phyloP scores from a whole-genome alignment of 2,888 invertebrate genomes.

The Onthophagus sagittarius region DNA sequence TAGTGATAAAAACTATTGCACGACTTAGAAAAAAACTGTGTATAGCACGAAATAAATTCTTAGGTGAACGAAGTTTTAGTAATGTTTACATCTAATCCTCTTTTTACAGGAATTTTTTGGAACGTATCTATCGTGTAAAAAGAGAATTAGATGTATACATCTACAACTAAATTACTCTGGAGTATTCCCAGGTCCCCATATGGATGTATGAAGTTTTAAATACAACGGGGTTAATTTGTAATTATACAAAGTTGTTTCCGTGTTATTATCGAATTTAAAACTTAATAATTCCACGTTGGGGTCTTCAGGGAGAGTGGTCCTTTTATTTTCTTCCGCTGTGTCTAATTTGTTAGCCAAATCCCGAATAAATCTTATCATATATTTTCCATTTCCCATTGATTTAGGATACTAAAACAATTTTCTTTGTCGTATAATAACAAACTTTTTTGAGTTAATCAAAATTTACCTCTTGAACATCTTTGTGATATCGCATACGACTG shows the following conservation, averaged over 20 bases:
- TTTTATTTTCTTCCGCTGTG: slow-evolving; percentile 63
- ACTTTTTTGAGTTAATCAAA: too few species aligned
- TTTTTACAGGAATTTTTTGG: too few species aligned
- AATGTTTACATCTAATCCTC: too few species aligned
- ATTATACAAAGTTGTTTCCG: slow-evolving; percentile 74
- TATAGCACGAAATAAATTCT: too few species aligned
- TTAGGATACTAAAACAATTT: slow-evolving; percentile 65
- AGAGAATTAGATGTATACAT: too few species aligned
- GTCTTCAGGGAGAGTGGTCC: slow-evolving; percentile 66
- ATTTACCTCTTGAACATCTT: slow-evolving; percentile 58
- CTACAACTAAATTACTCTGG: neutral
- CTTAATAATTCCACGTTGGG: slow-evolving; percentile 86
- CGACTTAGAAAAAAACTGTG: too few species aligned
- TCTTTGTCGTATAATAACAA: too few species aligned
- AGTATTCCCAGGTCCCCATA: slow-evolving; percentile 52
- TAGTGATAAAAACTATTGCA: too few species aligned
- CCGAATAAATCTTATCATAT: slow-evolving; percentile 64
- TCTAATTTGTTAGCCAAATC: slow-evolving; percentile 89
- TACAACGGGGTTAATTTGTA: slow-evolving; percentile 53
- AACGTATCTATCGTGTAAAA: too few species aligned
- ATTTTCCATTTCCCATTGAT: slow-evolving; percentile 60
- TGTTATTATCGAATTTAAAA: slow-evolving; percentile 82
- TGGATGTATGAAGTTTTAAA: slow-evolving; percentile 96
- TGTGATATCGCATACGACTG: slow-evolving; percentile 71
- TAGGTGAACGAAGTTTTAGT: too few species aligned